These are phyloP conservation scores for Campylomormyrus numenius DNA, from an alignment of 2,113 vertebrate species.

Conservation along the genomic window DNA sequence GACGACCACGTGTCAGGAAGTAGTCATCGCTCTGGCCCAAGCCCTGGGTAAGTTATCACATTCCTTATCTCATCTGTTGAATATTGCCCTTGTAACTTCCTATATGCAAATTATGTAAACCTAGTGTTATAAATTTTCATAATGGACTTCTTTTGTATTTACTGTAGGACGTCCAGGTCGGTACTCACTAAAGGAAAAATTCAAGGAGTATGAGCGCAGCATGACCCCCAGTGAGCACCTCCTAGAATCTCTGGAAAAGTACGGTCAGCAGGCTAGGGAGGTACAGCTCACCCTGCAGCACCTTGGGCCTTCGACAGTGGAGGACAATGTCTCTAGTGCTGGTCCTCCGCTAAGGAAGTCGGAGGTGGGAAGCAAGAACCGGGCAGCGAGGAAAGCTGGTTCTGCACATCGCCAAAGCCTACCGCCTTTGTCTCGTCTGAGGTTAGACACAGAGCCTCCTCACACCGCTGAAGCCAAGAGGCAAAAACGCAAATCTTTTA, in stretches of 20 bases:
- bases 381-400: slow-evolving; percentile 34
- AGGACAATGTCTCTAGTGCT: slow-evolving; percentile 26
- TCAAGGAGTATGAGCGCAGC: slow-evolving; percentile 62
- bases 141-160: background rate
- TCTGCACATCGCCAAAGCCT: slow-evolving; percentile 57
- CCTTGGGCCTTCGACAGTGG: slow-evolving; percentile 39
- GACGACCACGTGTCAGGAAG: slow-evolving; percentile 65
- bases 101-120: background rate
- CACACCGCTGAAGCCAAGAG: slow-evolving; percentile 42
- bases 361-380: slow-evolving; percentile 33
- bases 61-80: background rate
- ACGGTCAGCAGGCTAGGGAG: slow-evolving; percentile 59
- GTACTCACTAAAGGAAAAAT: slow-evolving; percentile 61
- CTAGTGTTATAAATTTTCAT: too few species aligned
- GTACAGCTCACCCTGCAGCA: slow-evolving; percentile 60
- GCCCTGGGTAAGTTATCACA: slow-evolving; percentile 51
- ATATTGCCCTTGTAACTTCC: background rate
- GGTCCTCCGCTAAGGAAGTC: slow-evolving; percentile 44
- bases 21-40: slow-evolving; percentile 64
- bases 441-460: slow-evolving; percentile 33
- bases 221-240: slow-evolving; percentile 54
- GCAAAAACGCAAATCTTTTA: slow-evolving; percentile 66
- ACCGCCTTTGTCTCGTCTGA: slow-evolving; percentile 45
- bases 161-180: slow-evolving; percentile 60
- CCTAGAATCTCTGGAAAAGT: slow-evolving; percentile 59